Base-by-base conservation (phyloP, 2,797 vertebrate species). In the Megalops cyprinoides region DNA sequence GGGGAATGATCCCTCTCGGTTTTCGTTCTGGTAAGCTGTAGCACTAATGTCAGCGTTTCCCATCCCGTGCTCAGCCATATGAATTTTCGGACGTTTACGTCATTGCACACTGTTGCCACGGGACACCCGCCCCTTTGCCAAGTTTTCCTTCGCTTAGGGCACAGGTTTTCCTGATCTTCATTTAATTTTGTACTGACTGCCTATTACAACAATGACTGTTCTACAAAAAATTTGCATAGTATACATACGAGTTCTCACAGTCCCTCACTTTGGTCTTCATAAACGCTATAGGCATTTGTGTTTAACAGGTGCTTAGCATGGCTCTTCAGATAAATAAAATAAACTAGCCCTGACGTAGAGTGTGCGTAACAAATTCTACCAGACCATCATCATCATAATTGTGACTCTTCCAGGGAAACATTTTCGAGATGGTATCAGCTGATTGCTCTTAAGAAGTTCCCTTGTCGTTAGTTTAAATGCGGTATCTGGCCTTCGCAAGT, bases 31-130 rank as follows among this genome's bases (percentile, higher is more conserved):
- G 15, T 71, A 71, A 23, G 9, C 37, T 42, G 67, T 39, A 44
- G 37, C 67, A 20, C 67, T 71, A 9, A 37, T 71, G 67, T 71
- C 67, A 71, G 67, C 67, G 44, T 9, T 12, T 23, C 6, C 67
- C 37, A n/a, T 67, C 67, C 37, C 23, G n/a, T 71, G 44, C 67
- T 44, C 67, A 71, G 39, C 67, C 39, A 71, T 12, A 20, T 23
- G 67, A 42, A 42, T 71, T 44, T n/a, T 14, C 7, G 67, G 67
- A 44, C 37, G 67, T 44, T 39, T 42, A 23, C 67, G 67, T 71
- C 67, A 71, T 71, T 23, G 67, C 67, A 71, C 67, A 39, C 15
- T 71, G 37, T 44, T 71, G 67, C 44, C 67, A 71, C 67, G 20
- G n/a, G 67, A 44, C 39, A 18, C 62, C 8, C 6, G 31, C 31